These are phyloP conservation scores for Psittacula derbiana DNA, from an alignment of 2,797 vertebrate genomes.

Conservation along the genomic window DNA sequence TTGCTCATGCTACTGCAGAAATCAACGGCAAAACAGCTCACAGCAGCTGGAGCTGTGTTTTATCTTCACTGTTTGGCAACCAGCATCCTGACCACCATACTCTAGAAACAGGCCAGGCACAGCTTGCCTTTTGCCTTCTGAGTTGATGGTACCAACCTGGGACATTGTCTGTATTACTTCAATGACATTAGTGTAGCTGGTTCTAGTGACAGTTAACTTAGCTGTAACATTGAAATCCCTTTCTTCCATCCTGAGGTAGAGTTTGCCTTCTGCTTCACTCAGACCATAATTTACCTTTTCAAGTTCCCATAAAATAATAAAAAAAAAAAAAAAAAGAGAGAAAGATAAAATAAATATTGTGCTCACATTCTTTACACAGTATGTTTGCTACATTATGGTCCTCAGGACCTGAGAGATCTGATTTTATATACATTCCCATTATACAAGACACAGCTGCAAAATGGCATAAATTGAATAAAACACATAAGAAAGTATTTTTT, in stretches of 20 bases:
- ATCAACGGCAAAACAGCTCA: neutral
- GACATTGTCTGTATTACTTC: slow-evolving; percentile 48
- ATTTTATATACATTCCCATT: neutral
- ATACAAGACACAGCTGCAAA: neutral
- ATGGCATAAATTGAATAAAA: neutral
- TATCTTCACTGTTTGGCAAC: neutral
- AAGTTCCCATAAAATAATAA: neutral
- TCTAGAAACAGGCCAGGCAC: neutral
- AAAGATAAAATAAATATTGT: neutral
- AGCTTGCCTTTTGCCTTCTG: neutral
- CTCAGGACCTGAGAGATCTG: neutral
- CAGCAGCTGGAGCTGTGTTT: neutral
- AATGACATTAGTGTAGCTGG: neutral
- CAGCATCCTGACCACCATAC: neutral
- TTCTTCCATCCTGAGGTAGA: slow-evolving; percentile 34
- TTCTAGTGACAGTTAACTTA: neutral
- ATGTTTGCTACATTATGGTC: neutral
- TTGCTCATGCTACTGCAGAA: neutral
- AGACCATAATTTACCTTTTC: slow-evolving; percentile 40
- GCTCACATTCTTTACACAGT: neutral
- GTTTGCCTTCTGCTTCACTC: slow-evolving; percentile 24
- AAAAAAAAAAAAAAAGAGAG: rapidly evolving
- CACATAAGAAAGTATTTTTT: neutral
- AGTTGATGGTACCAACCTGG: slow-evolving; percentile 41
- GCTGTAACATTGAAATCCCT: neutral